Percentiles rank a stretch among this genome's conserved stretches.
phyloP scores from a whole-genome alignment of 2,113 vertebrate species.

The Callipepla squamata region DNA sequence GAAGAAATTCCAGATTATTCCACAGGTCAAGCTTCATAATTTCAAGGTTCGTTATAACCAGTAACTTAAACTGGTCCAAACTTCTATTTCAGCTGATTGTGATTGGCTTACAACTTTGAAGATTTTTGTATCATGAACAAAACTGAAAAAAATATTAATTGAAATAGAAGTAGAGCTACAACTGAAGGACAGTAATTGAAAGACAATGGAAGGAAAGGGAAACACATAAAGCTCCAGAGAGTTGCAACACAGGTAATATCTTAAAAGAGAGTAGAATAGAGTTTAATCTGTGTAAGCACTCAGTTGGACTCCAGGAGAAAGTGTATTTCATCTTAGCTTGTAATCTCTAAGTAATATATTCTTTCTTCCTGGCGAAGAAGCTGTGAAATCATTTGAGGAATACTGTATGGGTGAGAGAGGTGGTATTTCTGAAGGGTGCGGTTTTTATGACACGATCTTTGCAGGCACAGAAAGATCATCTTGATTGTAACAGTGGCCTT shows the following conservation, averaged over 20 bases:
- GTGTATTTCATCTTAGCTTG: neutral
- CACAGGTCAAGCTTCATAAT: neutral
- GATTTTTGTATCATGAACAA: fast-evolving
- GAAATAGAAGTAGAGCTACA: neutral
- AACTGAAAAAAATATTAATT: neutral
- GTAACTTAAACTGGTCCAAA: neutral
- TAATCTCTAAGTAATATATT: neutral
- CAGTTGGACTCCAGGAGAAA: neutral
- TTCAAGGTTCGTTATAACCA: neutral
- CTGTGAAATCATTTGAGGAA: neutral
- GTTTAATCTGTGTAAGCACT: neutral
- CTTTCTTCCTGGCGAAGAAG: neutral
- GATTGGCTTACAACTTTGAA: neutral
- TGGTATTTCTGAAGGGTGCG: neutral
- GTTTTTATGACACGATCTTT: neutral
- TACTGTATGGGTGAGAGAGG: neutral
- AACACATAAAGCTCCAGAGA: fast-evolving
- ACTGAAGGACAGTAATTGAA: fast-evolving
- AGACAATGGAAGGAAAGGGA: neutral
- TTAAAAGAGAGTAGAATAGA: neutral
- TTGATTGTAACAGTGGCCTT: neutral
- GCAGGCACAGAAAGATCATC: neutral
- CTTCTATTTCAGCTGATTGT: no score
- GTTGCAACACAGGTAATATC: neutral
- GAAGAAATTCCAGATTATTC: neutral